Evolutionary conservation across 2,113 vertebrate genomes (phyloP), one percentile per base, ranked within the genome.

Genomic region (Scortum barcoo): DNA sequence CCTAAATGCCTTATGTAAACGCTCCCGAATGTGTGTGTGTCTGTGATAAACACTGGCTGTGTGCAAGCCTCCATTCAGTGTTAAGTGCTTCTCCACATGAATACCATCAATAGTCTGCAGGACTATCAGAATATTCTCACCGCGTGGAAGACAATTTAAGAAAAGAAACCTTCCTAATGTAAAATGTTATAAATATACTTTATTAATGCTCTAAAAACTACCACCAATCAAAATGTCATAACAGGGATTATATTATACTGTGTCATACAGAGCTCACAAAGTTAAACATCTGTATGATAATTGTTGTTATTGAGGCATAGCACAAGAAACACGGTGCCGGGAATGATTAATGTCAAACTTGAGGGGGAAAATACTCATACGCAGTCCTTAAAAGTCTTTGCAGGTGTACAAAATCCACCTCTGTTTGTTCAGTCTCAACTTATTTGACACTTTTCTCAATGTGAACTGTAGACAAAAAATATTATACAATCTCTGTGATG

Each of bases 151-250:
- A 24, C 5, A 48, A 36, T 4, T 22, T 17, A 79, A 56, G 10
- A 73, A 71, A 50, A 74, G 7, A 56, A 44, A 13, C 10, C 0
- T 24, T 73, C 48, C 3, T 78, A 19, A 56, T 84, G 62, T 50
- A 42, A 81, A 83, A 65, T 1, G 7, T 75, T 30, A 69, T 66
- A 60, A 65, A 76, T 73, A 48, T 56, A 36, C 56, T 80, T 85
- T 83, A 82, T 80, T 80, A 48, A 28, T 54, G 0, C 30, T 54
- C 46, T 78, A 62, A 30, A 0, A 66, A 8, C 66, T 78, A 56
- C 63, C 30, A 40, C 13, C 57, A 79, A 79, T 54, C 62, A 83
- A 80, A 33, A 70, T 73, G 40, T 57, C 22, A 46, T n/a, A 33
- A 58, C 46, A 58, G 24, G 46, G 12, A 11, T 68, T 72, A 51